phyloP scores from a whole-genome alignment of 2,797 vertebrate genomes.

The Steatocranus sp. region DNA sequence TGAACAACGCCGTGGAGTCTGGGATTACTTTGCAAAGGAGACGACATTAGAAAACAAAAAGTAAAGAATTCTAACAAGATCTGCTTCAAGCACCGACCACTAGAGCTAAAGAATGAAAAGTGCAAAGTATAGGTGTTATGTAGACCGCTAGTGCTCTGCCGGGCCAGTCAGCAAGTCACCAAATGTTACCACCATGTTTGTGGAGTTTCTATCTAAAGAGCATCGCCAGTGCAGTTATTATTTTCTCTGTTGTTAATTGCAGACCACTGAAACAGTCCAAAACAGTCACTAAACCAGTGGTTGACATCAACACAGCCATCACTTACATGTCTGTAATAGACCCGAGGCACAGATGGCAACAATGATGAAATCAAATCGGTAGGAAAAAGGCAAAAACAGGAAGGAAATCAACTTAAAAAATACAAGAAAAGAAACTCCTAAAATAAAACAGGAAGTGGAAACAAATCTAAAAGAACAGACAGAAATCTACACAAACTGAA shows the following conservation, averaged over 20 bases:
- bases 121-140: accelerated
- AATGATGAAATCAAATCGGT: accelerated
- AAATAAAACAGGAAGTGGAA: neutral
- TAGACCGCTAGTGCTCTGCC: neutral
- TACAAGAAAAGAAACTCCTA: accelerated
- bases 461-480: neutral
- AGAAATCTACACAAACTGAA: neutral
- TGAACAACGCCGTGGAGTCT: neutral
- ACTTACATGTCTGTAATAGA: neutral
- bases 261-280: neutral
- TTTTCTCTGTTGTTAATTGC: accelerated
- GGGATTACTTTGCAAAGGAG: neutral
- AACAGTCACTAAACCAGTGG: neutral
- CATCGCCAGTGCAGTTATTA: neutral
- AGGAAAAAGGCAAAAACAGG: neutral
- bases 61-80: neutral
- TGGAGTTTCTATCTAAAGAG: neutral
- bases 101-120: neutral
- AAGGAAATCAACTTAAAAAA: neutral
- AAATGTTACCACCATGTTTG: neutral
- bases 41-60: neutral
- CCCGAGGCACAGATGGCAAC: neutral
- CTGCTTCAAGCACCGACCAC: neutral
- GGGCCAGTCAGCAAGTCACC: neutral
- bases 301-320: neutral